Evolutionary conservation across 2,797 vertebrate species (phyloP), one percentile per base, ranked within the genome.

Genomic region (Alosa sapidissima): DNA sequence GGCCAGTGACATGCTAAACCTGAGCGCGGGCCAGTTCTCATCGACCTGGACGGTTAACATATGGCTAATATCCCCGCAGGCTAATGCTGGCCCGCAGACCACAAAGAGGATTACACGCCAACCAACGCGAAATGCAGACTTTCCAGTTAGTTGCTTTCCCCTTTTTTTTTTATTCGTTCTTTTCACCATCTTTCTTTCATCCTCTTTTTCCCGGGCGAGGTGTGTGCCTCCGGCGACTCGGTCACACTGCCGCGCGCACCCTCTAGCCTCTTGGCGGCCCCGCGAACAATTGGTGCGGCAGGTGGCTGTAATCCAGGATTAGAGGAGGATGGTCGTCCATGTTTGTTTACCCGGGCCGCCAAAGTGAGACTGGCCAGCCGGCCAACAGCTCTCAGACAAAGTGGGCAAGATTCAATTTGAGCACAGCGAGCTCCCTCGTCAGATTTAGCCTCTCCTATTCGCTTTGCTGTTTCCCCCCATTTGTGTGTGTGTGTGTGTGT

Each of bases 361-460:
- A 33, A 36, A 45, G 68, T 45, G 68, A 5, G 84, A 85, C 84
- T 72, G 88, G 86, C 87, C 90, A 84, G 85, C 68, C 83, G 85
- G 88, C 85, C 90, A 91, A 87, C 83, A 86, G 88, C 85, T 85
- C 48, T 83, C 85, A 90, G 91, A 87, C 87, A 75, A 72, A 72
- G 68, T 75, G 68, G 89, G 90, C 91, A 85, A 89, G 89, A 93
- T 94, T 93, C 85, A 92, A 94, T 94, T 93, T 92, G 88, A 87
- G 75, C 81, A 68, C 62, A 86, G 89, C 86, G 87, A 87, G 84
- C 81, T 68, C 62, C 68, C 85, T 86, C 89, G 86, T 89, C 89
- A 84, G 89, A 91, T 89, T 90, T 89, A 52, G 55, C 24, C 62
- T 45, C 91, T 87, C 85, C 62, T 82, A 93, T 91, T 82, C 72